Base-by-base conservation (phyloP, 2,113 vertebrate genomes). In the Burhinus oedicnemus region DNA sequence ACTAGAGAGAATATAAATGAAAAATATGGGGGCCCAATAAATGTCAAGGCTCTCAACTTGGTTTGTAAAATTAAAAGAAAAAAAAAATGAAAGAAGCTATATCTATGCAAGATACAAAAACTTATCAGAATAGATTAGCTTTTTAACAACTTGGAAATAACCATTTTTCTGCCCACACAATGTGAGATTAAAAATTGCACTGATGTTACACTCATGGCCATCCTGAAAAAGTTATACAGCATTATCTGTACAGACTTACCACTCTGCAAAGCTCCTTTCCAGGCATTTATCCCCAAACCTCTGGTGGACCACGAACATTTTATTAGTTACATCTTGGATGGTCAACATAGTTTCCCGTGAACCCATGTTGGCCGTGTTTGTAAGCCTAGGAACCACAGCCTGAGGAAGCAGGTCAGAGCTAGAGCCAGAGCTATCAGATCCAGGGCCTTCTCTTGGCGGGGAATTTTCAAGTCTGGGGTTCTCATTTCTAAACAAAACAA, bases 11-110 rank as follows among this genome's bases (percentile, higher is more conserved):
- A 96, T 97, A 97, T 97, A 97, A 96, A 97, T 97, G 97, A 97
- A 97, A 96, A 97, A 97, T 97, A 97, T 97, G 95, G 96, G 97
- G 96, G 96, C 96, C 93, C 97, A 97, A 97, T 97, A 97, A 97
- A 97, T 97, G 96, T 97, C 97, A 97, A 96, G 91, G 74, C 97
- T 97, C 74, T 94, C 91, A 91, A 97, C 91, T 97, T 93, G 89
- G 89, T 94, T 92, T 95, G 95, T 95, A 95, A 97, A 97, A 97
- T 94, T 93, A 87, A 95, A 87, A 93, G 61, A 16, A 51, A 83
- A 77, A 91, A 61, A 85, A 76, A 72, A 77, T 64, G 69, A 93
- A 95, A 91, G 80, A 86, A 87, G 81, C 89, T 97, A 80, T 85
- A 90, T 96, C 93, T 90, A 95, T 95, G 89, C 58, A 95, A 93